Percentiles rank a stretch among this genome's conserved stretches.
Conservation (phyloP, 2,888 invertebrate genomes). For the Argynnis bischoffii region DNA sequence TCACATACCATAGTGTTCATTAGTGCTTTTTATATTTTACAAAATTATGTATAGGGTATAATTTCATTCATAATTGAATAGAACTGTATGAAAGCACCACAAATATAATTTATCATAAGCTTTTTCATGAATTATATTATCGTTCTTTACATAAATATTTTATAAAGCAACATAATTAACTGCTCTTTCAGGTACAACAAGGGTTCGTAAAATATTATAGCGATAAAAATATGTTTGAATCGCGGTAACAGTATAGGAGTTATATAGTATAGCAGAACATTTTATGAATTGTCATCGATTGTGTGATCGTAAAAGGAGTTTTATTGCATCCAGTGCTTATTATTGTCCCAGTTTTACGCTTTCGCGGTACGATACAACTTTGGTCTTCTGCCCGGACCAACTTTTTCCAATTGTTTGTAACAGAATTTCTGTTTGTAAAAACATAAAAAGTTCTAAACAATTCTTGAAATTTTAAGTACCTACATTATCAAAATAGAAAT, state of each 20-base stretch:
- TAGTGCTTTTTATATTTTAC: no score
- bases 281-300: constrained; percentile 32
- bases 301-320: constrained; percentile 35
- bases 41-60: no score
- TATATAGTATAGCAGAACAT: no score
- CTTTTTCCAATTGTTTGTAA: constrained; percentile 35
- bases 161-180: neutral
- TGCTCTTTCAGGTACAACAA: neutral
- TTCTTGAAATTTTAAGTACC: neutral
- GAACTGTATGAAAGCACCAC: no score
- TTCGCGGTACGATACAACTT: constrained; percentile 33
- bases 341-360: constrained; percentile 37
- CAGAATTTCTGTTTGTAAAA: constrained; percentile 34
- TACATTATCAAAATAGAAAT: no score
- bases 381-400: constrained; percentile 29
- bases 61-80: no score
- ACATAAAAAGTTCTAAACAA: constrained; percentile 10
- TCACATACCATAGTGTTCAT: no score
- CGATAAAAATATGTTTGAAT: constrained; percentile 5
- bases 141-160: neutral
- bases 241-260: constrained; percentile 31
- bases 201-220: constrained; percentile 10
- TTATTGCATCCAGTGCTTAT: constrained; percentile 39
- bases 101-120: no score
- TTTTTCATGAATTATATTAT: no score